A percentile compares a stretch with the other conserved stretches of the same genome.
phyloP scores from a whole-genome alignment of 2,797 vertebrate species.

The Sebastes kiyomatsui region DNA sequence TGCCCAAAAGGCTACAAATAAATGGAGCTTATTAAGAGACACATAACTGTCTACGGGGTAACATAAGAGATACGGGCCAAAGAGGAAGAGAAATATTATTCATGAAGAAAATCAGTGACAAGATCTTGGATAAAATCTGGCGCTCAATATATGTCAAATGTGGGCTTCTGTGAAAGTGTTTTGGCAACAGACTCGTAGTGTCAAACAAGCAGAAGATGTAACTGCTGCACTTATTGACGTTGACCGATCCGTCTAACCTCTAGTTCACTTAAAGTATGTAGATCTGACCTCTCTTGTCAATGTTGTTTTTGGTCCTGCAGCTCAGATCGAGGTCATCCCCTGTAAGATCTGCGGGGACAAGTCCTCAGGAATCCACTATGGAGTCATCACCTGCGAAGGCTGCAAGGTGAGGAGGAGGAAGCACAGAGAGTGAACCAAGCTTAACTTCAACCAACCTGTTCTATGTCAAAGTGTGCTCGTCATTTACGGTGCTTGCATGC shows the following conservation, averaged over 20 bases:
- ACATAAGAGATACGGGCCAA: not conserved
- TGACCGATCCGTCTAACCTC: not conserved
- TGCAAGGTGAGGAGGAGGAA: constrained; percentile 85
- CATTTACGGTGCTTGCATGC: constrained; percentile 5
- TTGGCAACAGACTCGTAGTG: not conserved
- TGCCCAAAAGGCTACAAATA: not conserved
- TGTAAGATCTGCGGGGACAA: constrained; percentile 97
- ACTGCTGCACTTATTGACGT: not conserved
- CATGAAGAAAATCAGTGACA: not conserved
- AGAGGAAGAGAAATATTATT: not conserved
- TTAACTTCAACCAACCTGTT: not conserved
- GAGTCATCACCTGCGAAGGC: constrained; percentile 95
- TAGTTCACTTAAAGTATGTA: not conserved
- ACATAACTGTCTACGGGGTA: not conserved
- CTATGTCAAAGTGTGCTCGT: not conserved
- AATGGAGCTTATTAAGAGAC: not conserved
- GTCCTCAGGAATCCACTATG: constrained; percentile 95
- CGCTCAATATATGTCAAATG: not conserved
- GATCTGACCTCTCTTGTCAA: constrained; percentile 13
- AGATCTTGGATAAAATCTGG: not conserved
- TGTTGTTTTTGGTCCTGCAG: constrained; percentile 70
- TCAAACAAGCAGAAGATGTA: not conserved
- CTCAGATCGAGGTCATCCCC: constrained; percentile 95
- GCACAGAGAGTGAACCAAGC: not conserved
- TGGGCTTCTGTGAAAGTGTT: not conserved